phyloP scores from a whole-genome alignment of 2,888 invertebrate species.

The Eurytoma californica region DNA sequence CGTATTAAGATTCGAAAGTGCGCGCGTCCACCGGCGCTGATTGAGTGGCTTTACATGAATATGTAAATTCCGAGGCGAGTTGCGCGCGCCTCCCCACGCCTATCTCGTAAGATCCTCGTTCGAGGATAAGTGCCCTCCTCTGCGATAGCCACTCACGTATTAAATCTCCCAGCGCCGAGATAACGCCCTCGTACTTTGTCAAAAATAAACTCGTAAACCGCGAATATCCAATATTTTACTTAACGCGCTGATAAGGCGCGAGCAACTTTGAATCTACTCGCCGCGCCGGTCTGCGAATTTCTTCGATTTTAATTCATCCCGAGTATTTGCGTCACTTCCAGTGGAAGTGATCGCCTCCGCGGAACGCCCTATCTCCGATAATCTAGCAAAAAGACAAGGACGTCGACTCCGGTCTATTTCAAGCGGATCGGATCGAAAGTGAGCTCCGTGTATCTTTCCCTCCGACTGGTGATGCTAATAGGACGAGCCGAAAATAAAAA shows the following conservation, averaged over 20 bases:
- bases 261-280: too few relatives aligned
- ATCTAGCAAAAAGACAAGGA: too few relatives aligned
- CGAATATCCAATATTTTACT: slow-evolving; percentile 10
- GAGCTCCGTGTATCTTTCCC: not conserved
- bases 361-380: too few relatives aligned
- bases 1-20: slow-evolving; percentile 38
- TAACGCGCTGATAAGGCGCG: too few relatives aligned
- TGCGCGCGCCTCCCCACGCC: slow-evolving; percentile 1
- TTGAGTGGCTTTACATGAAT: slow-evolving; percentile 45
- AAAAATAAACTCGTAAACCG: slow-evolving; percentile 10
- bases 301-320: too few relatives aligned
- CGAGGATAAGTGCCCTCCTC: slow-evolving; percentile 21
- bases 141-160: slow-evolving; percentile 27
- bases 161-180: slow-evolving; percentile 20
- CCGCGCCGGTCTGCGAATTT: too few relatives aligned
- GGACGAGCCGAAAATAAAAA: slow-evolving; percentile 10
- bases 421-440: not conserved
- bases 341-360: too few relatives aligned
- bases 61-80: slow-evolving; percentile 34
- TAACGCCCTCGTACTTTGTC: slow-evolving; percentile 8
- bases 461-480: slow-evolving; percentile 13
- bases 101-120: not conserved
- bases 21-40: slow-evolving; percentile 12
- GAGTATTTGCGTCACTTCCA: too few relatives aligned
- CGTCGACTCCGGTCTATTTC: slow-evolving; percentile 2